Evolutionary conservation across 2,113 vertebrate genomes (phyloP).

Genomic region (Oreocharis arfaki): DNA sequence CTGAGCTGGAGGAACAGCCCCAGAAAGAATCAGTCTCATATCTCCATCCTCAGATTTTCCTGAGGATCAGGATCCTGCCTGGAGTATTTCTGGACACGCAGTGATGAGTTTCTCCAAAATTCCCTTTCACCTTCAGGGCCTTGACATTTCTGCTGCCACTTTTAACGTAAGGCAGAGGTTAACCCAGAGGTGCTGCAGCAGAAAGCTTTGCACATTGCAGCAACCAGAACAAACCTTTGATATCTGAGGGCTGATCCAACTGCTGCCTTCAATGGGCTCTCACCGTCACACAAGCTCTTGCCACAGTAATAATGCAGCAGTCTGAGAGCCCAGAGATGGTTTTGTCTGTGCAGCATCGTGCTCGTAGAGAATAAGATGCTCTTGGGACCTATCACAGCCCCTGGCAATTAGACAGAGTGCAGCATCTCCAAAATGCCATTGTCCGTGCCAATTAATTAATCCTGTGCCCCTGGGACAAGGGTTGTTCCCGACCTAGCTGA

Average conservation of each 20-base stretch:
- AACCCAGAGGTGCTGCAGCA: background rate
- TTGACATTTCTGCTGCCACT: background rate
- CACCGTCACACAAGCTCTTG: rapidly evolving
- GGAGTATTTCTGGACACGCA: background rate
- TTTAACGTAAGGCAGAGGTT: background rate
- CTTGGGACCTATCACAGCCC: background rate
- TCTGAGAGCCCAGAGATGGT: background rate
- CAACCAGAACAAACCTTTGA: background rate
- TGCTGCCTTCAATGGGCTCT: background rate
- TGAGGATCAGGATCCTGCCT: background rate
- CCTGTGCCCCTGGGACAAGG: background rate
- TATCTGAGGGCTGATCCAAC: background rate
- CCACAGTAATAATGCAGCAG: background rate
- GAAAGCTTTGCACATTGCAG: rapidly evolving
- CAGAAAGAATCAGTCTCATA: background rate
- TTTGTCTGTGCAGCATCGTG: background rate
- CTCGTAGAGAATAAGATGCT: background rate
- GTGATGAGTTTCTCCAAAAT: background rate
- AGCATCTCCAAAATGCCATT: background rate
- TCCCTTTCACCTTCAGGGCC: background rate
- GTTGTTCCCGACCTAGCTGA: background rate
- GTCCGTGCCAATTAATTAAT: background rate
- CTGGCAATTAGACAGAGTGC: background rate
- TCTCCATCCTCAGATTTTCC: background rate
- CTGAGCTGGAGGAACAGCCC: background rate